Conservation (phyloP, 2,113 vertebrate genomes). For the Calidris pugnax region DNA sequence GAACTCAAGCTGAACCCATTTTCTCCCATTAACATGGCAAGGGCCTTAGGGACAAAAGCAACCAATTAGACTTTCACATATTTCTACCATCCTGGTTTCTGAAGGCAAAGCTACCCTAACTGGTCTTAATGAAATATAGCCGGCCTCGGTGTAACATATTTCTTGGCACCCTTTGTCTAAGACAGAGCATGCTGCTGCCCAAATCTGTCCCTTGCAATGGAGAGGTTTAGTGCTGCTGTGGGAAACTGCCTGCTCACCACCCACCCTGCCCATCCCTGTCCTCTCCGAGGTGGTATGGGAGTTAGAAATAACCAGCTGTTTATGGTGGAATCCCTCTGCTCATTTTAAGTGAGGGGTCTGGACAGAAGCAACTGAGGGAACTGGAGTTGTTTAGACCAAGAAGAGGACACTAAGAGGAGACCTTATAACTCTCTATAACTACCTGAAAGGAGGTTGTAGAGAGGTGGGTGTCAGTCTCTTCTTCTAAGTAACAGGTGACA, state of each 20-base stretch:
- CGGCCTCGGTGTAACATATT: accelerated
- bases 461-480: not conserved
- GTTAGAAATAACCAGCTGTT: not conserved
- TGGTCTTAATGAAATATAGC: not conserved
- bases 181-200: not conserved
- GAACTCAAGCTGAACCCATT: not conserved
- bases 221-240: accelerated
- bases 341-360: not conserved
- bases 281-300: accelerated
- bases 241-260: not conserved
- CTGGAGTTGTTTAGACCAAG: not conserved
- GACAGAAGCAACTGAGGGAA: not conserved
- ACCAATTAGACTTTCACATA: not conserved
- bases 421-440: not conserved
- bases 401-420: not conserved
- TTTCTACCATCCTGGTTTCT: not conserved
- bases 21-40: not conserved
- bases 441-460: not conserved
- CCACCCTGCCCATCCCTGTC: not conserved
- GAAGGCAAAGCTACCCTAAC: not conserved
- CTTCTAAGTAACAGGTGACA: not conserved
- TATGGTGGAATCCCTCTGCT: not conserved
- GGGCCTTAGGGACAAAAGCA: not conserved
- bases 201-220: not conserved
- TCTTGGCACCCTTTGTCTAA: not conserved